These are phyloP conservation scores for Chironomus riparius DNA, from an alignment of 2,888 invertebrate genomes.

Conservation along the genomic window DNA sequence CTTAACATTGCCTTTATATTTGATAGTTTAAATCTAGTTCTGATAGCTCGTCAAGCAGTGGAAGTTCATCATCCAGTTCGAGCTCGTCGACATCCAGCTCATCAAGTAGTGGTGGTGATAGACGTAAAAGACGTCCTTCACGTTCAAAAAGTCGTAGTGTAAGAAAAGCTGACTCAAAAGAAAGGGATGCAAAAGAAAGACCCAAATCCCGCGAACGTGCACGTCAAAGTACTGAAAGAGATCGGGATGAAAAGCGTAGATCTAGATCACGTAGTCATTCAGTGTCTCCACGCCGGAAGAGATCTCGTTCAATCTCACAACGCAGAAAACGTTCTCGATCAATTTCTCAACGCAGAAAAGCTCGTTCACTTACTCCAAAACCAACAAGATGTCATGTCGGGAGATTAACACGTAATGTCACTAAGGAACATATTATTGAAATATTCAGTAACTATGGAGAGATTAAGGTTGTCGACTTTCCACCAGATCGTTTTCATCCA, in stretches of 20 bases:
- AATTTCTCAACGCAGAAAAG: slow-evolving; percentile 52
- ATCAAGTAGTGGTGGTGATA: slow-evolving; percentile 55
- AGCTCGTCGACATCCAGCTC: slow-evolving; percentile 54
- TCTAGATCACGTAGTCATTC: slow-evolving; percentile 42
- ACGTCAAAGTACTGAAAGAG: not conserved
- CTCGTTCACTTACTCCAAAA: slow-evolving; percentile 74
- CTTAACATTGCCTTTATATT: not conserved
- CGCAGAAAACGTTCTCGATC: slow-evolving; percentile 42
- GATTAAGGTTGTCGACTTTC: slow-evolving; percentile 83
- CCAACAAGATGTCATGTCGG: slow-evolving; percentile 93
- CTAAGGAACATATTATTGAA: slow-evolving; percentile 79
- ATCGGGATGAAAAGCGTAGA: slow-evolving; percentile 24
- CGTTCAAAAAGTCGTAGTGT: slow-evolving; percentile 45
- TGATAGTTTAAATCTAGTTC: not conserved
- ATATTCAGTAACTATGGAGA: slow-evolving; percentile 84
- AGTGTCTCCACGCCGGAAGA: slow-evolving; percentile 49
- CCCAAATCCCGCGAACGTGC: slow-evolving; percentile 44
- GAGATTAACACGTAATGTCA: slow-evolving; percentile 83
- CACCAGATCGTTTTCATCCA: slow-evolving; percentile 77
- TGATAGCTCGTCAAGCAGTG: slow-evolving; percentile 60
- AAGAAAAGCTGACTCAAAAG: slow-evolving; percentile 28
- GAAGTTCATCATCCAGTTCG: slow-evolving; percentile 66
- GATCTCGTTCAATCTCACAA: slow-evolving; percentile 31
- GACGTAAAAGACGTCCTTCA: slow-evolving; percentile 54
- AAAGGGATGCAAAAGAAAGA: slow-evolving; percentile 45